Conservation (phyloP, 2,888 invertebrate genomes). For the Xestia sexstrigata region DNA sequence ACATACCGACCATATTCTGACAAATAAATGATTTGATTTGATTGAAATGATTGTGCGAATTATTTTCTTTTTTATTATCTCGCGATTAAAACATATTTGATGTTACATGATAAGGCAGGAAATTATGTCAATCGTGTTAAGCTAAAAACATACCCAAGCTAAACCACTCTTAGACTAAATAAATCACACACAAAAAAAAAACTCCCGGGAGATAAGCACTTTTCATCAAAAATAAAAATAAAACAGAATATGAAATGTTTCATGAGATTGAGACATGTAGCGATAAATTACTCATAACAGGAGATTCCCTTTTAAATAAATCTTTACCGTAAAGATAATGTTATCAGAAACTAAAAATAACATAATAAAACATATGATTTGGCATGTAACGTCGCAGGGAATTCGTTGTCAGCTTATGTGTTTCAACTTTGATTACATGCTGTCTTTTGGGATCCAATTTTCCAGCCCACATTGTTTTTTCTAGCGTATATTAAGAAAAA, state of each 20-base stretch:
- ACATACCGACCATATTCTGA: too few relatives aligned
- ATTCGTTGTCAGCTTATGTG: constrained; percentile 49
- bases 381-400: constrained; percentile 37
- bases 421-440: constrained; percentile 45
- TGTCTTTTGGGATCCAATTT: constrained; percentile 41
- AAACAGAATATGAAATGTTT: constrained; percentile 16
- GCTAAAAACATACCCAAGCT: not conserved
- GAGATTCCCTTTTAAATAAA: constrained; percentile 27
- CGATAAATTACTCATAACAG: constrained; percentile 17
- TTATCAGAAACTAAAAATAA: constrained; percentile 24
- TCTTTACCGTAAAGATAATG: constrained; percentile 17
- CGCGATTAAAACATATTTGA: not conserved
- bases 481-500: constrained; percentile 34
- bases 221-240: constrained; percentile 24
- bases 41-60: not conserved
- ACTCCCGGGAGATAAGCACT: not conserved
- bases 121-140: constrained; percentile 4
- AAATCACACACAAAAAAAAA: not conserved
- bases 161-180: not conserved
- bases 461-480: constrained; percentile 27
- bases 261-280: constrained; percentile 22
- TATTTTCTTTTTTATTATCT: not conserved
- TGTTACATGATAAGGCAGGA: not conserved
- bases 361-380: constrained; percentile 25
- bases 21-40: too few relatives aligned